Base-by-base conservation (phyloP, 2,888 invertebrate species). In the Agonopterix alstromeriana region DNA sequence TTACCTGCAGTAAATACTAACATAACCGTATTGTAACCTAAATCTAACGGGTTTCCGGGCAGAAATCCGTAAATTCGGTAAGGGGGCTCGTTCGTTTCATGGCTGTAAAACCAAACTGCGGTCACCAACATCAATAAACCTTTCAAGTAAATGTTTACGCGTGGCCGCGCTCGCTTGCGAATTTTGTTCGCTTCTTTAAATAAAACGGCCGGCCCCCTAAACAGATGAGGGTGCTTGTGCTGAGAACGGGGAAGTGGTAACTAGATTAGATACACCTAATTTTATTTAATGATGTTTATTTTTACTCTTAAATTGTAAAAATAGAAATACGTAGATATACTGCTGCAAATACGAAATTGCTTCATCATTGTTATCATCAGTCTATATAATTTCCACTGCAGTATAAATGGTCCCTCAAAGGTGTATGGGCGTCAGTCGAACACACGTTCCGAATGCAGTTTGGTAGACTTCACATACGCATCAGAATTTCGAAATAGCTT, bases 51-150 rank as follows among this genome's bases (percentile, higher is more conserved):
- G 36, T 12, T 47, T 40, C 45, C 47, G 36, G 12, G 49, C 49
- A 43, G 52, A 47, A 52, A 47, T 43, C 36, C 52, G 48, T 52
- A 52, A 52, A 52, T 52, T 47, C 45, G 43, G 27, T 27, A 11
- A 38, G 27, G 27, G 36, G 48, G 50, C 42, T 10, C 10, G 27
- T 43, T 14, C 10, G 17, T 11, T 10, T 60, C 53, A 55, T 43
- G 63, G 67, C 52, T 67, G 70, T 73, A 73, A 74, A 76, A 74
- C 73, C 72, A 65, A 73, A 74, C 70, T 68, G 75, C 68, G 80
- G 81, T 82, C 67, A 76, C 77, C 74, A 77, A 82, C 83, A 74
- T 77, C 82, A 77, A 82, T 84, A 83, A 83, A 82, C 76, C 81
- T 80, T 77, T 77, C 82, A 70, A 80, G 82, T 74, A 72, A 83